Conservation (phyloP, 2,113 vertebrate species). For the Sprattus sprattus region DNA sequence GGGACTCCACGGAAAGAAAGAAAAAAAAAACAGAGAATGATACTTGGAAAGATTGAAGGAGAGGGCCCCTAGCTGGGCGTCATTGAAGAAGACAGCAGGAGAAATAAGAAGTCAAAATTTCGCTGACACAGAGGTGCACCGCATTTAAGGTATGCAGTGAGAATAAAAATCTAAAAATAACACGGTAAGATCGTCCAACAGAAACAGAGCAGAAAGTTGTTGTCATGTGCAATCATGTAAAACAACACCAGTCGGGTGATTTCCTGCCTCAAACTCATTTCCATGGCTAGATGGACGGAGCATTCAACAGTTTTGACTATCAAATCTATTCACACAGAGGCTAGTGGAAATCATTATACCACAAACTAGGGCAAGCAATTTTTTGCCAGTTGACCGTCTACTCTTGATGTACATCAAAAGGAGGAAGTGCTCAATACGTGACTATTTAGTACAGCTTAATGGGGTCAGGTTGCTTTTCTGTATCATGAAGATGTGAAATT, state of each 20-base stretch:
- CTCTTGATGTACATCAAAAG: background rate
- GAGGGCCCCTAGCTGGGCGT: background rate
- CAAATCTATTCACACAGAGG: constrained; percentile 37
- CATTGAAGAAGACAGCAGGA: background rate
- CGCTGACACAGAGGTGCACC: background rate
- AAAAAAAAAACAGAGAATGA: background rate
- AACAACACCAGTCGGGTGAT: constrained; percentile 1
- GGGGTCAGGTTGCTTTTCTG: background rate
- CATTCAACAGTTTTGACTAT: constrained; percentile 34
- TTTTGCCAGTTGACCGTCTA: background rate
- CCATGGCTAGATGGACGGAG: background rate
- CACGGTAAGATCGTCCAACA: background rate
- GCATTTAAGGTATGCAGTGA: background rate
- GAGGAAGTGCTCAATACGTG: background rate
- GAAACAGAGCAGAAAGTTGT: constrained; percentile 14
- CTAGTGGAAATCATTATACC: constrained; percentile 11
- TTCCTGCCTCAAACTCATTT: background rate
- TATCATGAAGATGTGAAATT: background rate
- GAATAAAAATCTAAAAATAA: constrained; percentile 6
- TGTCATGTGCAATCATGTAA: constrained; percentile 15
- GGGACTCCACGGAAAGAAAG: background rate
- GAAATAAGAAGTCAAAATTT: background rate
- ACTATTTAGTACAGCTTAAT: background rate
- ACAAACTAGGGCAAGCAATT: background rate
- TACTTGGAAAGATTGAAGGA: background rate